Evolutionary conservation across 2,797 vertebrate genomes (phyloP).

Genomic region (Limosa lapponica): DNA sequence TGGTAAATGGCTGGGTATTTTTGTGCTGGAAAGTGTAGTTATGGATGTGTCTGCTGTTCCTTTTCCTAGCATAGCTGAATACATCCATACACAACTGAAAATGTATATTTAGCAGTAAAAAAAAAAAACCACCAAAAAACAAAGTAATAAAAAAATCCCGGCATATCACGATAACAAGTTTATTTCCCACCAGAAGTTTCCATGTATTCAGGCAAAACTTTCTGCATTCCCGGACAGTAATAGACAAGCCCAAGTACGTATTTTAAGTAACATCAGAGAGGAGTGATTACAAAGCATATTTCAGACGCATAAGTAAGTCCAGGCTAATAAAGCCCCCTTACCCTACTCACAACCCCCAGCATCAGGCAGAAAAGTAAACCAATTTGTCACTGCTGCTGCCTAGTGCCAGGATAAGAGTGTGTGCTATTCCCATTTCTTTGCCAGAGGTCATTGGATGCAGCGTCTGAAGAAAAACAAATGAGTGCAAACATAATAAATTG

Average conservation of each 20-base stretch:
- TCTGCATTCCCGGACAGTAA: background rate
- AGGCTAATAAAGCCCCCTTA: constrained; percentile 11
- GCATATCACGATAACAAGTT: background rate
- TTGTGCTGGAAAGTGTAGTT: background rate
- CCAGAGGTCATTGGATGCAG: constrained; percentile 70
- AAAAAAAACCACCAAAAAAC: background rate
- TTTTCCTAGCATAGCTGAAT: background rate
- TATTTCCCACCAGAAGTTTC: constrained; percentile 23
- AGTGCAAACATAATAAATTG: constrained; percentile 15
- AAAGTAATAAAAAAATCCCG: background rate
- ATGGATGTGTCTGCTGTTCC: constrained; percentile 12
- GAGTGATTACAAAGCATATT: constrained; percentile 9
- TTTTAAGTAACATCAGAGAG: background rate
- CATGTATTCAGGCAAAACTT: background rate
- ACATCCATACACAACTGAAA: background rate
- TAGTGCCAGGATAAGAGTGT: constrained; percentile 59
- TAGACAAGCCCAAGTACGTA: background rate
- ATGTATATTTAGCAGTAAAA: constrained; percentile 17
- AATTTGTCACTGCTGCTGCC: constrained; percentile 72
- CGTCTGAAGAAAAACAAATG: constrained; percentile 65
- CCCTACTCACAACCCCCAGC: background rate
- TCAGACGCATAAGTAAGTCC: constrained; percentile 2
- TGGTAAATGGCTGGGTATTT: constrained; percentile 6
- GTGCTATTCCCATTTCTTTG: constrained; percentile 47
- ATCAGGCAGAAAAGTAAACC: constrained; percentile 65